Percentiles rank a stretch among this genome's conserved stretches.
Evolutionary conservation across 2,888 invertebrate species (phyloP).

Genomic region (Drosophila parthenogenetica): DNA sequence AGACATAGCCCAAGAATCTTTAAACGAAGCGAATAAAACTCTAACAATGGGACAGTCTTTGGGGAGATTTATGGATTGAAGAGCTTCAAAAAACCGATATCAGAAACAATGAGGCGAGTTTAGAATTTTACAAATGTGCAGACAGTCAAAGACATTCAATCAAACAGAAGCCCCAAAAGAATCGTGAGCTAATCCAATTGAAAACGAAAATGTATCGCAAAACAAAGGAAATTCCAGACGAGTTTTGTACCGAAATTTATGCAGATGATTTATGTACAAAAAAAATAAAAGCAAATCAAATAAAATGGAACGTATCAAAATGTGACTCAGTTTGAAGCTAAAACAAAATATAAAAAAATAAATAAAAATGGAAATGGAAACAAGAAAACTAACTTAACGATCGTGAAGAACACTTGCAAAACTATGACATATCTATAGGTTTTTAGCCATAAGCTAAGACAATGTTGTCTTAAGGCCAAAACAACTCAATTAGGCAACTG

Average conservation of each 20-base stretch:
- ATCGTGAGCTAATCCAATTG: constrained; percentile 55
- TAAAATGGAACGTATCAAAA: neutral
- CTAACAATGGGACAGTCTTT: constrained; percentile 53
- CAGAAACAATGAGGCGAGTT: constrained; percentile 39
- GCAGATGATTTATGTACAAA: constrained; percentile 81
- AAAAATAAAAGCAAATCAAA: neutral
- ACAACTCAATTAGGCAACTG: constrained; percentile 74
- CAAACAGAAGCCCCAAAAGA: constrained; percentile 44
- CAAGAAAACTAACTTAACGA: constrained; percentile 29
- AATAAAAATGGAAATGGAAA: no score
- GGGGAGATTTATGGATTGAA: constrained; percentile 61
- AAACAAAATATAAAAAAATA: constrained; percentile 12
- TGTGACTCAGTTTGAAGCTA: constrained; percentile 36
- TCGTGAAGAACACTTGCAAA: constrained; percentile 27
- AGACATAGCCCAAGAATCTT: neutral
- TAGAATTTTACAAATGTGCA: constrained; percentile 68
- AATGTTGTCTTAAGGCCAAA: constrained; percentile 51
- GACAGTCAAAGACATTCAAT: constrained; percentile 74
- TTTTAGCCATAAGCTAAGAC: constrained; percentile 27
- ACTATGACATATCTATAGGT: constrained; percentile 48
- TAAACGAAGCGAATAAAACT: no score
- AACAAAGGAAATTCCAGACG: constrained; percentile 80
- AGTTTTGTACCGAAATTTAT: constrained; percentile 68
- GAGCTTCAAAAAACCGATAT: constrained; percentile 36
- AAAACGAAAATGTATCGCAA: constrained; percentile 37